Percentiles rank a stretch among this genome's conserved stretches.
These are phyloP conservation scores for Neria commutata DNA, from an alignment of 2,888 invertebrate genomes.

Conservation along the genomic window DNA sequence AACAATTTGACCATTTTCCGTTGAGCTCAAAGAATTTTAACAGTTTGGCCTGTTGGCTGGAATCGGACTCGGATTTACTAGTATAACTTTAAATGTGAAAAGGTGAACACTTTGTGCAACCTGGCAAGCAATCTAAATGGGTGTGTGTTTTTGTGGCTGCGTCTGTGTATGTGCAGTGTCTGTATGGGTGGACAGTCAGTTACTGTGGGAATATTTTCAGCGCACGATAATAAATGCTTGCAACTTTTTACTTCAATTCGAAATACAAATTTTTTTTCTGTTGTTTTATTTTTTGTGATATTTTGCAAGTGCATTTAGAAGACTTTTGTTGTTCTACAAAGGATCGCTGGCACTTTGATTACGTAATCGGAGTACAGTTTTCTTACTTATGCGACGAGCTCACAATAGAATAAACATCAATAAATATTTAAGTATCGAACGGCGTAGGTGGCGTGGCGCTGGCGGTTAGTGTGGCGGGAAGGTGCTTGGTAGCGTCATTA, in stretches of 20 bases:
- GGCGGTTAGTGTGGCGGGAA: no score
- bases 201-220: constrained; percentile 19
- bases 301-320: no score
- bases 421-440: no score
- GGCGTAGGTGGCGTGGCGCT: no score
- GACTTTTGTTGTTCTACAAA: no score
- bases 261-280: background rate
- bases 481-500: no score
- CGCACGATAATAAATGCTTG: background rate
- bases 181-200: constrained; percentile 22
- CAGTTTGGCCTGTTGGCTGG: background rate
- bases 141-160: constrained; percentile 5
- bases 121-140: constrained; percentile 14
- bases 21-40: constrained; percentile 19
- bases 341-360: no score
- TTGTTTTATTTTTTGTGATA: background rate
- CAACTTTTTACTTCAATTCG: background rate
- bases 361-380: no score
- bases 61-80: no score
- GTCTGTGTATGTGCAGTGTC: constrained; percentile 7
- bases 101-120: constrained; percentile 16
- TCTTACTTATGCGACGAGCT: no score
- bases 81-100: constrained; percentile 17
- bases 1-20: constrained; percentile 8
- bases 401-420: no score